Evolutionary conservation across 2,888 invertebrate genomes (phyloP).

Genomic region (Caenorhabditis zanzibari): DNA sequence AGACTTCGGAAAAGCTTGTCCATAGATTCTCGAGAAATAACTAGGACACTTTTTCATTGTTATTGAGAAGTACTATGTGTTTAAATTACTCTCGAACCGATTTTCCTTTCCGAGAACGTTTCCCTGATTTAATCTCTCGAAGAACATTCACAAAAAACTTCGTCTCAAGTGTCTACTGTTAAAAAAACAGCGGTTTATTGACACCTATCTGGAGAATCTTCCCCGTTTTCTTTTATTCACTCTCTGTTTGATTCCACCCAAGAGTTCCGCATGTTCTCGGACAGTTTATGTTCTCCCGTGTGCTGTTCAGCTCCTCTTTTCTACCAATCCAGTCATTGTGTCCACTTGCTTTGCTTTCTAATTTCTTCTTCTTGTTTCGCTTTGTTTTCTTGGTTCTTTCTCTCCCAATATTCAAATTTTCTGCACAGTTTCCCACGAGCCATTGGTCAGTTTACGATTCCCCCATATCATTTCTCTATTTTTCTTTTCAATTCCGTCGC

Average conservation of each 20-base stretch:
- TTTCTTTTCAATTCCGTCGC: background rate
- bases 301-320: slow-evolving; percentile 16
- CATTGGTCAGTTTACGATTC: slow-evolving; percentile 25
- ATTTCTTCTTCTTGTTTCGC: background rate
- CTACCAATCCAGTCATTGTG: slow-evolving; percentile 26
- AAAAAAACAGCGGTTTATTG: background rate
- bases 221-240: no score
- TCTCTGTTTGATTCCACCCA: slow-evolving; percentile 3
- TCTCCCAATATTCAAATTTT: slow-evolving; percentile 5
- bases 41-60: slow-evolving; percentile 2
- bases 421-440: slow-evolving; percentile 11
- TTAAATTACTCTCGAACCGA: no score
- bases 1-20: background rate
- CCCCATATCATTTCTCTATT: slow-evolving; percentile 5
- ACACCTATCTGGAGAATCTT: slow-evolving; percentile 4
- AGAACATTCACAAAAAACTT: background rate
- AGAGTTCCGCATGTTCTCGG: slow-evolving; percentile 29
- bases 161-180: background rate
- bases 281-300: slow-evolving; percentile 20
- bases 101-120: background rate
- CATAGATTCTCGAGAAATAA: slow-evolving; percentile 11
- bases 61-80: background rate
- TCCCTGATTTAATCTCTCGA: background rate
- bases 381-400: slow-evolving; percentile 5
- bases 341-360: background rate